Conservation (phyloP, 1,140 invertebrate species). For the Cepaea nemoralis region DNA sequence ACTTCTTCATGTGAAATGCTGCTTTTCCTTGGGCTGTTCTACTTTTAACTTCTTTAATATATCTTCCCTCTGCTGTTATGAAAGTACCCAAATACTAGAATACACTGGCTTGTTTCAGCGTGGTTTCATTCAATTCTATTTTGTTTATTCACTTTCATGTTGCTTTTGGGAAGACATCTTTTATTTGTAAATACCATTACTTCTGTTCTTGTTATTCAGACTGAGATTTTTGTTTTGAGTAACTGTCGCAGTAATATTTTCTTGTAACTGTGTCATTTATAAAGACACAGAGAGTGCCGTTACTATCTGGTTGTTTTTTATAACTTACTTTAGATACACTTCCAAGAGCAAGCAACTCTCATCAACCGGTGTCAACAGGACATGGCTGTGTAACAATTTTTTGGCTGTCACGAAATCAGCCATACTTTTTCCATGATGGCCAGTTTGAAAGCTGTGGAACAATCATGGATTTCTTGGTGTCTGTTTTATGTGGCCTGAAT, state of each 20-base stretch:
- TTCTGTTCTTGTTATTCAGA: no score
- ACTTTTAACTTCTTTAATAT: no score
- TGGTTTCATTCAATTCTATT: no score
- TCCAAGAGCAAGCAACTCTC: neutral
- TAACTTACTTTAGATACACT: constrained; percentile 8
- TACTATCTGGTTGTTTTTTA: neutral
- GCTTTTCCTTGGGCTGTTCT: no score
- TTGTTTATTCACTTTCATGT: no score
- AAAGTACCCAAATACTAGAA: no score
- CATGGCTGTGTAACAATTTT: constrained; percentile 34
- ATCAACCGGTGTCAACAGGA: constrained; percentile 19
- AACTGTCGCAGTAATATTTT: neutral
- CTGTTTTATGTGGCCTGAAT: constrained; percentile 28
- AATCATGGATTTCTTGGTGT: constrained; percentile 30
- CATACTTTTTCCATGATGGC: neutral
- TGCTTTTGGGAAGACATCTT: no score
- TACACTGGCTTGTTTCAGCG: no score
- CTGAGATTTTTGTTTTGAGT: neutral
- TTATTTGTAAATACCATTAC: no score
- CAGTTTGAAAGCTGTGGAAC: constrained; percentile 25
- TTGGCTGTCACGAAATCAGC: constrained; percentile 17
- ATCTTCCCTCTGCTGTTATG: no score
- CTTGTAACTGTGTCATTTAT: neutral
- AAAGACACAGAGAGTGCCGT: neutral
- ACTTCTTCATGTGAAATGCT: no score